Evolutionary conservation across 2,113 vertebrate species (phyloP), one percentile per base, ranked within the genome.

Genomic region (Brevimyrus niger): DNA sequence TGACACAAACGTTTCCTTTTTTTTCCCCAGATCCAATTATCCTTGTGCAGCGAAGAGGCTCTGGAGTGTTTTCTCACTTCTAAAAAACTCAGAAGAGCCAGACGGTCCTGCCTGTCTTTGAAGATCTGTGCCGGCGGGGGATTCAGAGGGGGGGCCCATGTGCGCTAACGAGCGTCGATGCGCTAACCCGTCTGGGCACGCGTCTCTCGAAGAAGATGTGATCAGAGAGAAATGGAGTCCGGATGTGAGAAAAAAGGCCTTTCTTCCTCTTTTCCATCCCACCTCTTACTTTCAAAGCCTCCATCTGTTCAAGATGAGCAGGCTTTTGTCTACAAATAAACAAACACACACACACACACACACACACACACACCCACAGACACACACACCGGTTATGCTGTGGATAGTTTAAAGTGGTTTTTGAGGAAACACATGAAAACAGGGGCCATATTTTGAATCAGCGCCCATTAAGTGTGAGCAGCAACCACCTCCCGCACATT

Each of bases 61-160:
- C 31, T 42, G 31, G 73, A 80, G 35, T 42, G 73, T 19, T 80
- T 80, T 42, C 73, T 80, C 73, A 38, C 73, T 42, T 80, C 35
- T 80, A 38, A 80, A 80, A 80, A 80, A 69, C 61, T 69, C 61
- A 69, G 61, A 69, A 69, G n/a, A 69, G 61, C 61, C 61, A 69
- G 61, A 69, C 61, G 61, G 27, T 69, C n/a, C 73, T 10, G 35
- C 35, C 73, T 38, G 35, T 42, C 73, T 80, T 80, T 80, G 73
- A 80, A 80, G 73, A 42, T 80, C 4, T 19, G 4, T 1, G 13
- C 73, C 2, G 17, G 13, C 11, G 31, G 73, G 2, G 35, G 35
- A 35, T 21, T 80, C 35, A 69, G n/a, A 69, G 61, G 73, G 73
- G 42, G 73, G 31, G 17, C 7, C 13, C 35, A 80, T 42, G 35